These are phyloP conservation scores for Orestias chungarensis DNA, from an alignment of 2,797 vertebrate species.

Conservation along the genomic window DNA sequence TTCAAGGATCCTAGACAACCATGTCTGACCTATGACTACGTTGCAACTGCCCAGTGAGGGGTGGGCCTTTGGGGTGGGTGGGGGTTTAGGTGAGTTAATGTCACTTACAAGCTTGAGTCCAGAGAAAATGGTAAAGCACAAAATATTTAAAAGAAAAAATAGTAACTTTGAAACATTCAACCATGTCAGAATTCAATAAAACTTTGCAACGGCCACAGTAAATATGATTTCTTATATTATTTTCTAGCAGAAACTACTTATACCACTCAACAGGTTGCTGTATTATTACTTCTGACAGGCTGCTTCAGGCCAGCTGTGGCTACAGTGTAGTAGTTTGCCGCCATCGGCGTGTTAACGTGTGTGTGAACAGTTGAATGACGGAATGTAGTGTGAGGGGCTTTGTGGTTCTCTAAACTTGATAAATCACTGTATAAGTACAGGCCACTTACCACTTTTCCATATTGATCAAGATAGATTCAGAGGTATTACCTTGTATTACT, in stretches of 20 bases:
- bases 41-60: conserved; percentile 33
- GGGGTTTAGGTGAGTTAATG: conserved; percentile 59
- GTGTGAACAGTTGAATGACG: no score
- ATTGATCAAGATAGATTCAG: not conserved
- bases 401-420: no score
- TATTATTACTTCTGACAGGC: no score
- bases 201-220: no score
- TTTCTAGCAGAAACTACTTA: not conserved
- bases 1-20: conserved; percentile 67
- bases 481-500: not conserved
- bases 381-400: no score
- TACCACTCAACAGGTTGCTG: not conserved
- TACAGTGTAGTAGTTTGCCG: no score
- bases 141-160: not conserved
- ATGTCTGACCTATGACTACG: conserved; percentile 69
- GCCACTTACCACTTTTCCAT: no score
- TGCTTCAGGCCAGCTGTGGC: no score
- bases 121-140: conserved; percentile 16
- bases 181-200: no score
- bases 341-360: no score
- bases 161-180: not conserved
- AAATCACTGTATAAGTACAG: no score
- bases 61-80: no score
- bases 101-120: conserved; percentile 60
- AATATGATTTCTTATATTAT: not conserved